A percentile compares a stretch with the other conserved stretches of the same genome.
Conservation (phyloP, 2,113 vertebrate genomes). For the Gadus chalcogrammus region DNA sequence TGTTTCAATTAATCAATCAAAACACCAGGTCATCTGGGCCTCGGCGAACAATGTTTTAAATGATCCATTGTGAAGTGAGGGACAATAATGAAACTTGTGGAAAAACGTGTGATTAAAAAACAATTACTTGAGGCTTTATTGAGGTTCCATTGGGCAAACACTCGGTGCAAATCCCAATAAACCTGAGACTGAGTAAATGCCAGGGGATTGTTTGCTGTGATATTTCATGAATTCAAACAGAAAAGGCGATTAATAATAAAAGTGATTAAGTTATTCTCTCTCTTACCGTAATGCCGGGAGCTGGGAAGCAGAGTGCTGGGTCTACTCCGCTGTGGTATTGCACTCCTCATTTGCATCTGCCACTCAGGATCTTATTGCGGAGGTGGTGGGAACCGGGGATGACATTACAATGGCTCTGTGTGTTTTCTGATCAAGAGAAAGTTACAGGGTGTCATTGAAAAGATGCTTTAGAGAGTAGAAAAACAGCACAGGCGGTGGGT, state of each 20-base stretch:
- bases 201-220: slow-evolving; percentile 15
- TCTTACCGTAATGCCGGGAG: slow-evolving; percentile 1
- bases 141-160: slow-evolving; percentile 5
- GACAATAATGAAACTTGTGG: background rate
- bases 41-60: background rate
- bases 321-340: slow-evolving; percentile 8
- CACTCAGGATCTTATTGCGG: slow-evolving; percentile 6
- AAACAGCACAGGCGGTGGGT: background rate
- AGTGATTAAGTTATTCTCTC: slow-evolving; percentile 8
- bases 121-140: slow-evolving; percentile 18
- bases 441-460: background rate
- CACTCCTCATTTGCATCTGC: slow-evolving; percentile 10
- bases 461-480: background rate
- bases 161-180: background rate
- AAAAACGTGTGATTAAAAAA: slow-evolving; percentile 1
- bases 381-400: background rate
- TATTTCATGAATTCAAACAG: slow-evolving; percentile 10
- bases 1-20: background rate
- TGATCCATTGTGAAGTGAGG: background rate
- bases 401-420: background rate
- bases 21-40: background rate
- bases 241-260: slow-evolving; percentile 10
- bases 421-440: slow-evolving; percentile 1
- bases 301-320: background rate
- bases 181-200: background rate